A percentile compares a stretch with the other conserved stretches of the same genome.
phyloP scores from a whole-genome alignment of 37 sponge, comb jelly and placozoan species.

The Halichondria panicea region DNA sequence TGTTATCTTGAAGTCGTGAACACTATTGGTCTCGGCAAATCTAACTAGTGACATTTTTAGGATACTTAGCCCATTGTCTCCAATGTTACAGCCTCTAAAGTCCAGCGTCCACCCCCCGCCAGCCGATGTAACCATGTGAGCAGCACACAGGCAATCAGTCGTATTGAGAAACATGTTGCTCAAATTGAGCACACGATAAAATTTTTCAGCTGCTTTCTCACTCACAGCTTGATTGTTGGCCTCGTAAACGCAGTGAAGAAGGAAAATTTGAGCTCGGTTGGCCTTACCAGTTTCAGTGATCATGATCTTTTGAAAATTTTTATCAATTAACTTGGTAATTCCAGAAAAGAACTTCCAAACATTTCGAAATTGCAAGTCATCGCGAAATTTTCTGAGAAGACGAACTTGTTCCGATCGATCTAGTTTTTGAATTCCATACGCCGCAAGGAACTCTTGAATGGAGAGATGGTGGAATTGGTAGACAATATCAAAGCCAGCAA shows the following conservation, averaged over 20 bases:
- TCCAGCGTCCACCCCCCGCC: constrained; percentile 28
- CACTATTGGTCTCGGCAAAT: background rate
- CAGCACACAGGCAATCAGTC: constrained; percentile 46
- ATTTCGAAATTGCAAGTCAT: constrained; percentile 38
- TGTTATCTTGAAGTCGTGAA: constrained; percentile 1
- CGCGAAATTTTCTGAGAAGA: constrained; percentile 17
- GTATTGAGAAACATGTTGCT: constrained; percentile 26
- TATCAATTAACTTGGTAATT: constrained; percentile 19
- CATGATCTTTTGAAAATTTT: constrained; percentile 1
- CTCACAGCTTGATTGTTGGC: constrained; percentile 16
- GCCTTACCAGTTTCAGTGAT: background rate
- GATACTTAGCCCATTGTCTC: constrained; percentile 14
- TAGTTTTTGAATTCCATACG: constrained; percentile 3
- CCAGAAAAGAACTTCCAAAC: constrained; percentile 35
- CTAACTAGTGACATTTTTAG: constrained; percentile 3
- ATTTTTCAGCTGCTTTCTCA: background rate
- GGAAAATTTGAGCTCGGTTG: constrained; percentile 15
- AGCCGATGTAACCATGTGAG: background rate
- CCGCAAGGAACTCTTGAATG: constrained; percentile 30
- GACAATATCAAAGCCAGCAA: background rate
- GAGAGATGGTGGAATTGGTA: constrained; percentile 37
- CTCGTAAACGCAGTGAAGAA: constrained; percentile 41
- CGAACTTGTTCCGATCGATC: background rate
- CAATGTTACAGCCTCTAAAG: constrained; percentile 36
- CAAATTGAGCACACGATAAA: constrained; percentile 10